Percentiles rank a stretch among this genome's conserved stretches.
phyloP scores from a whole-genome alignment of 2,797 vertebrate genomes.

The Leptatherina wallacei region DNA sequence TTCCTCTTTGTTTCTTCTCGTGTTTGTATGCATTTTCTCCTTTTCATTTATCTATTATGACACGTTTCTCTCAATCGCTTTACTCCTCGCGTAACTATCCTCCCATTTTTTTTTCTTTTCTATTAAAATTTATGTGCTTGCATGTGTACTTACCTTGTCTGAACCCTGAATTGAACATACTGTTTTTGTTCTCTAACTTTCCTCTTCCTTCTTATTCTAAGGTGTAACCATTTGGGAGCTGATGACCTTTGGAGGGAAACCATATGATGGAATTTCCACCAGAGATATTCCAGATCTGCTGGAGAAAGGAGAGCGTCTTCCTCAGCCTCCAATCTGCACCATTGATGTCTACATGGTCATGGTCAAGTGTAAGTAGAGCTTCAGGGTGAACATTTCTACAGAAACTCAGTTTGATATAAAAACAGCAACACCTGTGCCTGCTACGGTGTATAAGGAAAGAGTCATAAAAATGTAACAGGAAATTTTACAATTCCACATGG shows the following conservation, averaged over 20 bases:
- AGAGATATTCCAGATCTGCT: constrained; percentile 97
- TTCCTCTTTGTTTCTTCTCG: background rate
- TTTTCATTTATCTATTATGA: too few relatives aligned
- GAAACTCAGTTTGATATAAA: background rate
- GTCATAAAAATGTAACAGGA: background rate
- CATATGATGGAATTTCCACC: constrained; percentile 95
- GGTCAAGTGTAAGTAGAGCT: constrained; percentile 92
- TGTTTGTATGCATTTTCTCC: too few relatives aligned
- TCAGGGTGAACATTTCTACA: background rate
- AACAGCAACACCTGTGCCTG: background rate
- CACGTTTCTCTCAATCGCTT: background rate
- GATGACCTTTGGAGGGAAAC: constrained; percentile 99
- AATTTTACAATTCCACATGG: background rate
- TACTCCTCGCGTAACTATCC: background rate
- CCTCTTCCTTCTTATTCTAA: constrained; percentile 49
- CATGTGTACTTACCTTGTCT: constrained; percentile 3
- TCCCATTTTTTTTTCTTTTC: background rate
- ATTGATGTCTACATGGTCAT: constrained; percentile 99
- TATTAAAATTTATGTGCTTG: background rate
- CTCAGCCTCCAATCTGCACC: constrained; percentile 97
- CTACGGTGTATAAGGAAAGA: background rate
- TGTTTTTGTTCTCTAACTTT: background rate
- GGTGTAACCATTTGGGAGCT: constrained; percentile 99
- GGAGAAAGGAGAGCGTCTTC: constrained; percentile 96
- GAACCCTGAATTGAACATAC: background rate